Conservation (phyloP, 2,888 invertebrate genomes). For the Saturnia pavonia region DNA sequence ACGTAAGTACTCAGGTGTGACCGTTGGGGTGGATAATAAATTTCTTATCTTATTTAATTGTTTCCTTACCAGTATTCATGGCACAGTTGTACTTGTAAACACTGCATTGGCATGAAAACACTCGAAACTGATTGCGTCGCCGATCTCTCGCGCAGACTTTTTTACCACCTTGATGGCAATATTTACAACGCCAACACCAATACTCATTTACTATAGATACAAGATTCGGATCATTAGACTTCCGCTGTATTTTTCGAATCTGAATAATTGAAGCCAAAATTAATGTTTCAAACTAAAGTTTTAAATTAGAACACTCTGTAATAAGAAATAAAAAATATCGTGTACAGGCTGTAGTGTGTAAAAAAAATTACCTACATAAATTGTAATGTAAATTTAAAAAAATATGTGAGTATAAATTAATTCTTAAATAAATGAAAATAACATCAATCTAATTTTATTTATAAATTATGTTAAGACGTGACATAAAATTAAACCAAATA, state of each 20-base stretch:
- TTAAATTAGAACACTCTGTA: too few relatives aligned
- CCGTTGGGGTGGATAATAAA: background rate
- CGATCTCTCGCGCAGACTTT: slow-evolving; percentile 50
- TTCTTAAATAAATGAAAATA: too few relatives aligned
- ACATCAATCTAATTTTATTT: too few relatives aligned
- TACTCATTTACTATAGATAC: slow-evolving; percentile 44
- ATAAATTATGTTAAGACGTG: too few relatives aligned
- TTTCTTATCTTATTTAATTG: background rate
- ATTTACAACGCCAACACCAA: slow-evolving; percentile 61
- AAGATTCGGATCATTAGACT: slow-evolving; percentile 25
- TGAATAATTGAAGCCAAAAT: background rate
- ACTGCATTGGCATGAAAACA: slow-evolving; percentile 46
- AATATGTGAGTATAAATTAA: too few relatives aligned
- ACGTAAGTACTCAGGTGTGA: too few relatives aligned
- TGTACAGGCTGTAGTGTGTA: too few relatives aligned
- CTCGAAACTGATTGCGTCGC: slow-evolving; percentile 30
- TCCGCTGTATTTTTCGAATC: background rate
- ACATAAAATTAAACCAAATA: too few relatives aligned
- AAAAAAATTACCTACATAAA: too few relatives aligned
- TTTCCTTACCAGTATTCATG: slow-evolving; percentile 37
- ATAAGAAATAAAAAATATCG: too few relatives aligned
- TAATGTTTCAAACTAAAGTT: background rate
- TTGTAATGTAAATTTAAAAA: too few relatives aligned
- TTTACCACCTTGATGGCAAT: slow-evolving; percentile 35
- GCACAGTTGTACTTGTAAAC: slow-evolving; percentile 56